Base-by-base conservation (phyloP, 2,888 invertebrate species). In the Hipparchia semele region DNA sequence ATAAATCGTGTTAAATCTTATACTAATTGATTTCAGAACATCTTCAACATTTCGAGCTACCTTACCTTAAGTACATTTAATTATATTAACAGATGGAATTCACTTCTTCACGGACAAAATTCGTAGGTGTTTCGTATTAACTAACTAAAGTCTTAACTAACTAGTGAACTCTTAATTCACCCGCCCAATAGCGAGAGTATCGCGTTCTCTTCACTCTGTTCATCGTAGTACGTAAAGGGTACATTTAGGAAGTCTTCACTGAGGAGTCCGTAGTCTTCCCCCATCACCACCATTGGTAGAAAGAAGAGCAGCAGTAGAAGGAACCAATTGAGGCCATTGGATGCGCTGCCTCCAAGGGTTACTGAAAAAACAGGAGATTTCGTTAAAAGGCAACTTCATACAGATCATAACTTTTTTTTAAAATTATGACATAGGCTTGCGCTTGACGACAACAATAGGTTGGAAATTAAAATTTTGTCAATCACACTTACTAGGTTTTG, bases 291-390 rank as follows among this genome's bases (percentile, higher is more conserved):
- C 77, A 87, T 78, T 1, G 91, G 90, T 5, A 92, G 82, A n/a
- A 90, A 82, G 53, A 90, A 80, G 49, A 92, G 80, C 1, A 92
- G 80, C 7, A 92, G 76, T 12, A 90, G 79, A 4, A 90, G 82
- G n/a, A 91, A 80, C 89, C 90, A 90, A 76, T 83, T 89, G 59
- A 83, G 82, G 71, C 86, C 83, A 78, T 82, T 84, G 1, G 86
- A 79, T 61, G 86, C 81, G 7, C 84, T 79, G 49, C 84, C 83
- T 79, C 89, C 91, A 77, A 89, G 88, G 0, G 92, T 92, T 64
- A 93, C 93, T 93, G 91, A 33, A 92, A 92, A 66, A 39, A 51
- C 10, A 9, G 10, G 10, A 23, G 39, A 56, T 49, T 49, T 8
- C 9, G 9, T 51, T 51, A 51, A 51, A 9, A 51, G 51, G 51